Conservation (phyloP, 2,113 vertebrate genomes). For the Bolborhynchus lineola region DNA sequence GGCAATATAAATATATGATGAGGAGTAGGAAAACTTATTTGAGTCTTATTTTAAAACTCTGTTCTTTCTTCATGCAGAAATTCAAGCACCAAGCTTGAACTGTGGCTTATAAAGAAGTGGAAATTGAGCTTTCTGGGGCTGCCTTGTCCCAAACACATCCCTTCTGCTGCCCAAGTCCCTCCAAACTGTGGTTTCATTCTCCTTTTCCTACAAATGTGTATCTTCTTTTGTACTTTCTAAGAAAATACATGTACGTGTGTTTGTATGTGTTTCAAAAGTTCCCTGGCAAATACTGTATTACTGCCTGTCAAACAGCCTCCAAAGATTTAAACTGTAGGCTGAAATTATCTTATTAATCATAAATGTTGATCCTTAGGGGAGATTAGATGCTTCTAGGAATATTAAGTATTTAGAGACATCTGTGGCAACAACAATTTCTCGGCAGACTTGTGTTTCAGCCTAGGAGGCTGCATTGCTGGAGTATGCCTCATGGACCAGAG, state of each 20-base stretch:
- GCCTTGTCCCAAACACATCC: not conserved
- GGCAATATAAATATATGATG: not conserved
- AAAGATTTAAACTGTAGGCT: not conserved
- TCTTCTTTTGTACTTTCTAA: not conserved
- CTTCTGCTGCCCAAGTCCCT: not conserved
- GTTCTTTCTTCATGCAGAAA: fast-evolving
- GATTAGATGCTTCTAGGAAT: not conserved
- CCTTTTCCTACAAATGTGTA: not conserved
- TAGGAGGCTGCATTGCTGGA: fast-evolving
- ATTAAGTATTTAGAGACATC: not conserved
- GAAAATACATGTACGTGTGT: fast-evolving
- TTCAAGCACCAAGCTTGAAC: fast-evolving
- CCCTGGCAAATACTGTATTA: not conserved
- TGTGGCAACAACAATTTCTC: not conserved
- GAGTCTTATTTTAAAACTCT: not conserved
- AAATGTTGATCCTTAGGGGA: not conserved
- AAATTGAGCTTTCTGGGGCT: not conserved
- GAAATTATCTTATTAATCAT: not conserved
- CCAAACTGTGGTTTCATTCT: fast-evolving
- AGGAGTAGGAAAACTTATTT: not conserved
- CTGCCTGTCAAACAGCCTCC: not conserved
- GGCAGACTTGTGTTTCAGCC: not conserved
- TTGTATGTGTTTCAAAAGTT: not conserved
- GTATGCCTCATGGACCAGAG: not conserved
- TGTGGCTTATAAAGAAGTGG: not conserved